Evolutionary conservation across 1,140 invertebrate species (phyloP), one percentile per base, ranked within the genome.

Genomic region (Liolophura sinensis): DNA sequence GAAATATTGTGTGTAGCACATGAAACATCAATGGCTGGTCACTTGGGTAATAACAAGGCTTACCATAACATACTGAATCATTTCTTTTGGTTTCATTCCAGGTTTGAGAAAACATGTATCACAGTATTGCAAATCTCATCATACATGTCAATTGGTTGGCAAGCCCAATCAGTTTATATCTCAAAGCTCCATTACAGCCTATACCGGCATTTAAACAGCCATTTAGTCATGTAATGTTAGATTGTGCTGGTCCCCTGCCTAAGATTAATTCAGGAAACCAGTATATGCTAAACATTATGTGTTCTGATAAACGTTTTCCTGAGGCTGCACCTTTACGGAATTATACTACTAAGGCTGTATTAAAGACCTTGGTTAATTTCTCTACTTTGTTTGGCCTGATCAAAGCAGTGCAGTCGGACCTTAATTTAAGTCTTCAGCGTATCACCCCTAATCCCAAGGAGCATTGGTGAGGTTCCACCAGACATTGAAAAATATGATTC

Each of bases 271-370:
- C 47, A 40, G 61, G 68, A 14, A 74, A 70, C 68, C 0, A 64
- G n/a, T 69, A 67, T 55, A 40, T 73, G 16, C 60, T 75, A 18
- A 73, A 69, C 11, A 61, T 74, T 5, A 71, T 67, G 67, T 70
- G 69, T 67, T 16, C 60, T 18, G 57, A 66, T 1, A 72, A 69
- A 12, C n/a, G 65, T 12, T 72, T 70, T 61, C 72, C 65, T 15
- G 69, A 73, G 51, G 68, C 68, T 14, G 68, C 72, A 18, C 68
- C 69, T 48, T 59, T 70, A 16, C 47, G 56, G 18, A 73, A 68
- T 60, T 52, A 64, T 15, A 66, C 58, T 16, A 51, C 63, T 20
- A 27, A 27, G 24, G 52, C 46, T 1, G 68, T 71, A n/a, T 27
- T 56, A 11, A 71, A 67, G 20, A 60, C 60, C 18, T 46, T 71